These are phyloP conservation scores for Engraulis encrasicolus DNA, from an alignment of 2,113 vertebrate species.

Conservation along the genomic window DNA sequence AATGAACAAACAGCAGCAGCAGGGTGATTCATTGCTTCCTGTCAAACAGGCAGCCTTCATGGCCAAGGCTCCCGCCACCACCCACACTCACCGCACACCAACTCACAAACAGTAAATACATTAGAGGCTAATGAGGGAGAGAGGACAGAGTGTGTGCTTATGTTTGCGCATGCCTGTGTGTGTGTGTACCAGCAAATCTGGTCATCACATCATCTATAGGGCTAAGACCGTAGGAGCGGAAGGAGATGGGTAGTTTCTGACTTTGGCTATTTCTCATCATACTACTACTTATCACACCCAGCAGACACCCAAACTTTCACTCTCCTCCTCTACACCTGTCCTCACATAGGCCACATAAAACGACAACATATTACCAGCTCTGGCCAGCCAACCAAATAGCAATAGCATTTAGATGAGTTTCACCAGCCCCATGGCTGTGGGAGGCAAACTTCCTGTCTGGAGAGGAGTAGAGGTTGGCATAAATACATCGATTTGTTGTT, in stretches of 20 bases:
- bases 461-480: not conserved
- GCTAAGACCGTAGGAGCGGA: not conserved
- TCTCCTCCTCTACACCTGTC: not conserved
- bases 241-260: not conserved
- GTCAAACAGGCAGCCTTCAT: not conserved
- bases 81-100: not conserved
- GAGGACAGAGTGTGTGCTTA: slow-evolving; percentile 17
- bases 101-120: slow-evolving; percentile 34
- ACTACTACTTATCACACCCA: too few species aligned
- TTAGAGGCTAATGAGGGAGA: slow-evolving; percentile 27
- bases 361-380: not conserved
- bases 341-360: not conserved
- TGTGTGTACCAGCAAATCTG: slow-evolving; percentile 30
- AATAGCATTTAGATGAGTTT: too few species aligned
- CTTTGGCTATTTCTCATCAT: not conserved
- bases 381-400: not conserved
- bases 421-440: not conserved
- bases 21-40: not conserved
- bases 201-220: slow-evolving; percentile 66
- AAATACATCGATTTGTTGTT: not conserved
- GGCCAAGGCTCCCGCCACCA: not conserved
- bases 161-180: not conserved
- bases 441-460: not conserved
- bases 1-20: not conserved
- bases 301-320: not conserved